Conservation (phyloP, 2,113 vertebrate species). For the Rhabdornis inornatus region DNA sequence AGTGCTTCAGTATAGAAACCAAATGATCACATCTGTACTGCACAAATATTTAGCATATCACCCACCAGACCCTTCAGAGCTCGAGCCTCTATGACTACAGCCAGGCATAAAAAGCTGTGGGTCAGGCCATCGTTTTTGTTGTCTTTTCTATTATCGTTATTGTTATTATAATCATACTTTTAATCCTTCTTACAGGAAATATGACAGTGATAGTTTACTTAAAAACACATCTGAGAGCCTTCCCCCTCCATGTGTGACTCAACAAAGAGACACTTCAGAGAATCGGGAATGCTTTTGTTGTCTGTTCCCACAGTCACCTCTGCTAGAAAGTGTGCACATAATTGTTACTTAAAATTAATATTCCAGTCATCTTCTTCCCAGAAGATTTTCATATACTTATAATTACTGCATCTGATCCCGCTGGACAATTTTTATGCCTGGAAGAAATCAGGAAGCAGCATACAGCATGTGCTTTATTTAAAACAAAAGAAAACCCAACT, state of each 20-base stretch:
- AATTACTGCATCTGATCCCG: not conserved
- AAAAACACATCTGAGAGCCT: not conserved
- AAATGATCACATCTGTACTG: not conserved
- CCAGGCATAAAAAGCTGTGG: not conserved
- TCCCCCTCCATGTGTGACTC: not conserved
- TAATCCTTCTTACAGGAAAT: not conserved
- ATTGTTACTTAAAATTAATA: not conserved
- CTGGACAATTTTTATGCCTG: not conserved
- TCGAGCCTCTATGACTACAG: not conserved
- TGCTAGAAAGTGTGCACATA: not conserved
- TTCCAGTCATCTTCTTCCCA: not conserved
- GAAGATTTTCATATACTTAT: not conserved
- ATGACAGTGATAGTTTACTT: not conserved
- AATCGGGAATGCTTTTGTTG: not conserved
- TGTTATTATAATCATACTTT: not conserved
- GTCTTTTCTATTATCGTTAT: not conserved
- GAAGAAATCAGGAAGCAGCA: not conserved
- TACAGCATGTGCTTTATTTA: not conserved
- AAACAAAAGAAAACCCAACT: not conserved
- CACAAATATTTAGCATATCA: not conserved
- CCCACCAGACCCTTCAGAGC: not conserved
- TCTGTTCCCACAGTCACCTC: not conserved
- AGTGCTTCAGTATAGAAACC: not conserved
- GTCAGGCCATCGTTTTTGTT: not conserved
- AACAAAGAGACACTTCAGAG: conserved; percentile 17